Evolutionary conservation across 1,140 invertebrate species (phyloP).

Genomic region (Acromyrmex echinatior): DNA sequence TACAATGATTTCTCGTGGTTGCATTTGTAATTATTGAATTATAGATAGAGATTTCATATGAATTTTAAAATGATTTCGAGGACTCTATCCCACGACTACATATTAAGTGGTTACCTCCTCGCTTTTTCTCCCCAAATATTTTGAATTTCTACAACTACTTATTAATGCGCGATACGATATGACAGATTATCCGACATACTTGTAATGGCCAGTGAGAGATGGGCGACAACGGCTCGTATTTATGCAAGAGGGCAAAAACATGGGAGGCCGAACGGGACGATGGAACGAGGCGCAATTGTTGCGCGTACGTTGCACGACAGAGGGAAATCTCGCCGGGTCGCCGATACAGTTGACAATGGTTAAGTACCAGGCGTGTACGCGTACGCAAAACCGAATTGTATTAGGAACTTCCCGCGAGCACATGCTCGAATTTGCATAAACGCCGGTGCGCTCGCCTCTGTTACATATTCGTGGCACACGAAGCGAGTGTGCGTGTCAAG

Average conservation of each 20-base stretch:
- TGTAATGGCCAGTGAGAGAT: conserved; percentile 15
- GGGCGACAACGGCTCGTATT: conserved; percentile 33
- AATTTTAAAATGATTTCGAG: no score
- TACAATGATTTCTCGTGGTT: no score
- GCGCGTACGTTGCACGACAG: conserved; percentile 45
- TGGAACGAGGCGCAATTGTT: conserved; percentile 49
- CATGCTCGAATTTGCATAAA: conserved; percentile 82
- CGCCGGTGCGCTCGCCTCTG: conserved; percentile 72
- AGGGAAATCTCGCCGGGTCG: conserved; percentile 59
- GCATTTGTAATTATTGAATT: no score
- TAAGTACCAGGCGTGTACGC: conserved; percentile 80
- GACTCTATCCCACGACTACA: no score
- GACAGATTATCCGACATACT: background rate
- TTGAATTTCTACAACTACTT: background rate
- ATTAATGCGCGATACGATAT: background rate
- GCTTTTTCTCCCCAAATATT: background rate
- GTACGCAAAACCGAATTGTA: conserved; percentile 82
- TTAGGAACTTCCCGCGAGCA: conserved; percentile 80
- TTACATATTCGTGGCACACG: conserved; percentile 53
- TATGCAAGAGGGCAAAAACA: conserved; percentile 25
- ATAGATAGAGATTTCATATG: no score
- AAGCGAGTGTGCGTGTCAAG: background rate
- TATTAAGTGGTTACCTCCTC: background rate
- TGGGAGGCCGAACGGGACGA: background rate
- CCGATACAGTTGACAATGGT: conserved; percentile 71